Base-by-base conservation (phyloP, 1,140 invertebrate genomes). In the Meteorus sp. region DNA sequence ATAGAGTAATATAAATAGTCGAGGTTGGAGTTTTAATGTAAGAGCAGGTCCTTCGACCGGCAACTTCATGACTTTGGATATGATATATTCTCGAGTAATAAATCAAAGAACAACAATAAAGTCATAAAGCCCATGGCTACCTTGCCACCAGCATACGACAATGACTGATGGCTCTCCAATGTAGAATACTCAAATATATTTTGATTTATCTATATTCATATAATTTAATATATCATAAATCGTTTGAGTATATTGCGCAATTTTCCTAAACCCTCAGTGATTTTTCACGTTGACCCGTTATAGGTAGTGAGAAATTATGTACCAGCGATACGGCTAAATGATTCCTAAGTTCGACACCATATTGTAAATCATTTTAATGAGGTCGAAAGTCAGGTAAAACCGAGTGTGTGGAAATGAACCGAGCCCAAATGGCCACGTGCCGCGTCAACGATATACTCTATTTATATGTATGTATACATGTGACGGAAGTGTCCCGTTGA, bases 41-140 rank as follows among this genome's bases (percentile, higher is more conserved):
- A n/a, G 11, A 39, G 51, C 51, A 35, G 51, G 51, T 53, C 48
- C 27, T 51, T 51, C 48, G n/a, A 29, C 33, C 51, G 51, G 17
- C 37, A 23, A 22, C 17, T 53, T 53, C 41, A 53, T 37, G 51
- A 41, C 51, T 4, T 2, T 53, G 41, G n/a, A n/a, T 31, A 4
- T 44, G 19, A 19, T 44, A 44, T 44, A 19, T 44, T 5, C 19
- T 47, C 23, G n/a, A 47, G 19, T 27, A 44, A 17, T 19, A 44
- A 20, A 19, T 44, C 41, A 44, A 4, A 6, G 5, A 8, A 11
- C 4, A n/a, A 35, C 13, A 13, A 35, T n/a, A 35, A 35, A 35
- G 9, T 35, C 27, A 20, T 15, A 17, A 47, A 3, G 44, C 19
- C 22, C 7, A 22, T 9, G 5, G 9, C 9, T 25, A 2, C n/a